Conservation (phyloP, 2,888 invertebrate genomes). For the Acheta domesticus region DNA sequence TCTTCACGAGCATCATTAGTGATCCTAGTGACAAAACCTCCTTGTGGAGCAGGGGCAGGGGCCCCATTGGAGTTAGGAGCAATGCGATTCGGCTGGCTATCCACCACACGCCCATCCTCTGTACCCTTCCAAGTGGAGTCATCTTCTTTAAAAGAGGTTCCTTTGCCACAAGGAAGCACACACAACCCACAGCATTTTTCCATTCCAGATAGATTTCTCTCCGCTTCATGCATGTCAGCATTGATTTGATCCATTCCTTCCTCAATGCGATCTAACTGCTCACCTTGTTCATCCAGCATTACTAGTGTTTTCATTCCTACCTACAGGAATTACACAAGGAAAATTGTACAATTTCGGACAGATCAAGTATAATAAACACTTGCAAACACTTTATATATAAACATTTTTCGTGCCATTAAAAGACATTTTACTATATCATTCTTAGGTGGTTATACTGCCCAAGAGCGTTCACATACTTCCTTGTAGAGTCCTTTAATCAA, state of each 20-base stretch:
- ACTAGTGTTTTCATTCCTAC: neutral
- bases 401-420: too few species aligned
- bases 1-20: conserved; percentile 63
- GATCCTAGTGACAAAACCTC: conserved; percentile 51
- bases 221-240: conserved; percentile 98
- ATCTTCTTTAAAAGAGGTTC: conserved; percentile 52
- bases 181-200: conserved; percentile 99
- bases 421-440: too few species aligned
- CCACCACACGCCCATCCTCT: conserved; percentile 58
- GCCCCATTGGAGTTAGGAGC: conserved; percentile 50
- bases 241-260: conserved; percentile 99
- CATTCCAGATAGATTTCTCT: conserved; percentile 99
- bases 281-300: conserved; percentile 45
- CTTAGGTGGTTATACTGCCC: too few species aligned
- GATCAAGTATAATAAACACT: too few species aligned
- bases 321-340: neutral
- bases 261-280: conserved; percentile 99
- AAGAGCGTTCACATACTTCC: too few species aligned
- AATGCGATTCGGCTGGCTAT: conserved; percentile 50
- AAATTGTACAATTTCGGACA: too few species aligned
- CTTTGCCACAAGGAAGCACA: conserved; percentile 94
- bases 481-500: too few species aligned
- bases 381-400: too few species aligned
- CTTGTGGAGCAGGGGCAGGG: conserved; percentile 45
- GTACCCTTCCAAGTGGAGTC: conserved; percentile 59